A percentile compares a stretch with the other conserved stretches of the same genome.
These are phyloP conservation scores for Sipha flava DNA, from an alignment of 1,140 invertebrate genomes.

Conservation along the genomic window DNA sequence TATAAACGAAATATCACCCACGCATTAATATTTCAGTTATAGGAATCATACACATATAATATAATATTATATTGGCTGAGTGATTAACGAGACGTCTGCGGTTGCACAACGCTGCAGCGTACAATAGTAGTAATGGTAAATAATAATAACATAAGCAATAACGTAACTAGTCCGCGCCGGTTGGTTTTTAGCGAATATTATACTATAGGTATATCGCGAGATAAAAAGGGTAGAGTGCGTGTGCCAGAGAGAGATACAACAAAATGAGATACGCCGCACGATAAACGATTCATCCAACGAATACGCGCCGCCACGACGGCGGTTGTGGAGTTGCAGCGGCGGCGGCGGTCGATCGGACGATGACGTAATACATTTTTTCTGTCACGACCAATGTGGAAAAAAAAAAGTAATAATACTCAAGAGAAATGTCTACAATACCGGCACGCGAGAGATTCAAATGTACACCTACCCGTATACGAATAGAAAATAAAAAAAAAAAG, in stretches of 20 bases:
- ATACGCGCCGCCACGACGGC: neutral
- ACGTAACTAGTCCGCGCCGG: neutral
- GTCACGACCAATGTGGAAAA: neutral
- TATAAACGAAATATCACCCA: constrained; percentile 5
- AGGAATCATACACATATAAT: neutral
- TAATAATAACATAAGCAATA: no score
- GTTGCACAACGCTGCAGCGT: neutral
- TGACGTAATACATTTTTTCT: neutral
- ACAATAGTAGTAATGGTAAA: neutral
- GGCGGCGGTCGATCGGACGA: neutral
- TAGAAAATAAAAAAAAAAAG: no score
- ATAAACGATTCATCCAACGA: constrained; percentile 18
- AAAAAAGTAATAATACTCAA: neutral
- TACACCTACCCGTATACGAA: no score
- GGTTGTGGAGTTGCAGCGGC: neutral
- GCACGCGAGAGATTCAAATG: no score
- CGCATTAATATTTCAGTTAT: neutral
- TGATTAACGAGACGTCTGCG: neutral
- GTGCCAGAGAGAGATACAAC: neutral
- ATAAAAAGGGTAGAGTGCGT: no score
- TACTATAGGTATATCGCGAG: neutral
- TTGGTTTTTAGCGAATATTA: neutral
- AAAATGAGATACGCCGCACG: neutral
- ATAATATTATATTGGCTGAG: neutral
- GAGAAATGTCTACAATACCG: neutral